Conservation (phyloP, 2,797 vertebrate species). For the Acipenser oxyrinchus region DNA sequence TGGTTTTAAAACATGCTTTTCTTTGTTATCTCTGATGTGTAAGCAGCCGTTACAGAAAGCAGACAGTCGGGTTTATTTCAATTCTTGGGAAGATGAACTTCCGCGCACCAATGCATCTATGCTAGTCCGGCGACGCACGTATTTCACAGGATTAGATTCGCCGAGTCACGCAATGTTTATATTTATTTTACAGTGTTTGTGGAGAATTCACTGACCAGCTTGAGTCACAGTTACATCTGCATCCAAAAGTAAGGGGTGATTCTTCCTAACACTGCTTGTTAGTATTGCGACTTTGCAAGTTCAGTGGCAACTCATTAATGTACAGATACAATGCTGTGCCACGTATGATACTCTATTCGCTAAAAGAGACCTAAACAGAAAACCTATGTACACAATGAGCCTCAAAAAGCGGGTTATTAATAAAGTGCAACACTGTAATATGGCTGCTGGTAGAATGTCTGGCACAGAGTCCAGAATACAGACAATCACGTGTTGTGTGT, state of each 20-base stretch:
- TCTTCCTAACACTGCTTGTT: constrained; percentile 22
- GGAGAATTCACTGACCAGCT: background rate
- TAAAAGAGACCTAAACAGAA: background rate
- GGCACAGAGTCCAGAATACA: constrained; percentile 6
- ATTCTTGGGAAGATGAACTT: background rate
- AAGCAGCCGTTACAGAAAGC: background rate
- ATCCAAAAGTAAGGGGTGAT: background rate
- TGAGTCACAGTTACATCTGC: background rate
- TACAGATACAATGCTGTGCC: constrained; percentile 22
- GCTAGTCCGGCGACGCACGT: background rate
- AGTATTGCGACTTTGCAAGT: constrained; percentile 34
- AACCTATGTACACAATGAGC: background rate
- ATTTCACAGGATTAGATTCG: background rate
- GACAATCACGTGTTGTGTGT: constrained; percentile 10
- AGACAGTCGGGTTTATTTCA: background rate
- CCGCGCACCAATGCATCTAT: background rate
- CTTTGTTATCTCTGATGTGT: background rate
- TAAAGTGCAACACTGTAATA: constrained; percentile 9
- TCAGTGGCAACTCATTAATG: constrained; percentile 34
- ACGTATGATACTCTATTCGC: constrained; percentile 4
- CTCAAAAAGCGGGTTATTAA: constrained; percentile 5
- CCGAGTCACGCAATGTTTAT: constrained; percentile 2
- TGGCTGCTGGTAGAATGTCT: constrained; percentile 7
- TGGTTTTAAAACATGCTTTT: background rate
- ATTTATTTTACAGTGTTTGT: background rate